phyloP scores from a whole-genome alignment of 2,888 invertebrate species.

The Iphiclides podalirius region DNA sequence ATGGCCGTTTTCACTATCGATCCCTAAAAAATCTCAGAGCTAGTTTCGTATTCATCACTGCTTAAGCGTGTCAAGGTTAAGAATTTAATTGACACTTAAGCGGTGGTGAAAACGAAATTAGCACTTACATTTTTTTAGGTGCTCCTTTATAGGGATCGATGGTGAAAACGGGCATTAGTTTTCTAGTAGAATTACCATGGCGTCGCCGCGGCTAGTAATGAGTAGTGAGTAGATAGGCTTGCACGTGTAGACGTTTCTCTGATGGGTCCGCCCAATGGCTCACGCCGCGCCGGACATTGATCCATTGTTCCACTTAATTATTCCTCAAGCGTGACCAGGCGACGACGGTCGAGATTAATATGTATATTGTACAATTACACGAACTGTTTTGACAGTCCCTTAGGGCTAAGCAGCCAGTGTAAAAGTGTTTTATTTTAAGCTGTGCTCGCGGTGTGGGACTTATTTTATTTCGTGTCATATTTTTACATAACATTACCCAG shows the following conservation, averaged over 20 bases:
- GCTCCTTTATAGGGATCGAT: neutral
- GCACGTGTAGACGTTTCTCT: slow-evolving; percentile 1
- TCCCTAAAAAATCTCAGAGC: too few relatives aligned
- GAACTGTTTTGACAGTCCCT: slow-evolving; percentile 7
- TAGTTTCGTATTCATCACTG: too few relatives aligned
- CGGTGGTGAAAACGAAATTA: too few relatives aligned
- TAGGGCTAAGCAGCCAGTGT: neutral
- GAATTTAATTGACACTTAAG: too few relatives aligned
- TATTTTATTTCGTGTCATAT: too few relatives aligned
- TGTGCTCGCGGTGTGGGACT: neutral
- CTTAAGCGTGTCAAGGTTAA: too few relatives aligned
- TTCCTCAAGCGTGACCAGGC: slow-evolving; percentile 17
- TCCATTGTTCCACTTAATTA: slow-evolving; percentile 21
- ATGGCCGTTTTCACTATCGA: too few relatives aligned
- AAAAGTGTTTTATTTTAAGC: neutral
- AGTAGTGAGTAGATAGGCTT: neutral
- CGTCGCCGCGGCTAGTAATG: too few relatives aligned
- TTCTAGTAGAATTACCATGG: too few relatives aligned
- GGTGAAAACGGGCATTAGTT: too few relatives aligned
- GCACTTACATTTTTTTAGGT: too few relatives aligned
- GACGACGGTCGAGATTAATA: slow-evolving; percentile 13
- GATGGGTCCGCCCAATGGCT: neutral
- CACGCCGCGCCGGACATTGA: slow-evolving; percentile 17
- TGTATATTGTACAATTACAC: neutral
- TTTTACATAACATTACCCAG: too few relatives aligned